Evolutionary conservation across 92 coral and sea anemone genomes (phyloP).

Genomic region (Heliopora coerulea): DNA sequence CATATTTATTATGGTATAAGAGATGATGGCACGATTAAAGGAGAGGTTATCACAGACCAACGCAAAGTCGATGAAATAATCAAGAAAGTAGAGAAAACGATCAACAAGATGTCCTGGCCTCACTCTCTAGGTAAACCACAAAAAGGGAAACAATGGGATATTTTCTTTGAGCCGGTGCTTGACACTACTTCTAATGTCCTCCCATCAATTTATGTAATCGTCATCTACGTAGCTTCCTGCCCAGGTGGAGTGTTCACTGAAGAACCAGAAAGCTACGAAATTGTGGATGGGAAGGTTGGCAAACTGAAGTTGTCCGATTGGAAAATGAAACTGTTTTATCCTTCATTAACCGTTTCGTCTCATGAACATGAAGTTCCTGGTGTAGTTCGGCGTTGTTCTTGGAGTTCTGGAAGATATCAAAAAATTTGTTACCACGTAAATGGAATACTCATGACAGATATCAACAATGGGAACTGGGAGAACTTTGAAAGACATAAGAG

Average conservation of each 20-base stretch:
- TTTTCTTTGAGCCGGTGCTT: constrained; percentile 43
- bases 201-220: constrained; percentile 20
- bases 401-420: background rate
- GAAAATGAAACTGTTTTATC: background rate
- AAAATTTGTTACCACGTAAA: background rate
- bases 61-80: constrained; percentile 31
- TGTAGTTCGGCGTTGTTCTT: background rate
- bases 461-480: background rate
- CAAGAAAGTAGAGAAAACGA: constrained; percentile 11
- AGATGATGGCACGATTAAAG: constrained; percentile 25
- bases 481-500: background rate
- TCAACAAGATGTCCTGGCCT: constrained; percentile 50
- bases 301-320: constrained; percentile 1
- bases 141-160: constrained; percentile 49
- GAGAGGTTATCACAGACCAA: constrained; percentile 36
- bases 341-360: background rate
- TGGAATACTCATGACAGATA: background rate
- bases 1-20: constrained; percentile 49
- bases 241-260: constrained; percentile 35
- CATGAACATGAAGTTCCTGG: background rate
- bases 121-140: constrained; percentile 30
- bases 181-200: constrained; percentile 10
- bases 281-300: constrained; percentile 20
- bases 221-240: constrained; percentile 29
- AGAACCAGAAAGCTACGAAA: constrained; percentile 33